These are phyloP conservation scores for Bombus superbus DNA, from an alignment of 1,140 invertebrate genomes.

Conservation along the genomic window DNA sequence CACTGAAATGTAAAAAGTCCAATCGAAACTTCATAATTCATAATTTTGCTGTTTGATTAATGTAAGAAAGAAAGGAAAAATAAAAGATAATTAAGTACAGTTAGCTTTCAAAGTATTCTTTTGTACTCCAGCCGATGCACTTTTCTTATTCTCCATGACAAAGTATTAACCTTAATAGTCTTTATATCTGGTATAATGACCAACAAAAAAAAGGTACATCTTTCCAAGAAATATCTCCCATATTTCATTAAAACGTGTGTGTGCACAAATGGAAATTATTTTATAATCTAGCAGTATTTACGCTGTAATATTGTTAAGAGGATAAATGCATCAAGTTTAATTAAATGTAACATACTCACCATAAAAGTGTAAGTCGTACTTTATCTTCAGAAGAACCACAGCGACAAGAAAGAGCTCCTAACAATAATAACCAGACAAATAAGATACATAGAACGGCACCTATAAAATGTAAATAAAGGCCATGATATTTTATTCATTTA, in stretches of 20 bases:
- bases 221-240: background rate
- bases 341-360: constrained; percentile 58
- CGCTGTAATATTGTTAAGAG: too few relatives aligned
- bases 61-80: background rate
- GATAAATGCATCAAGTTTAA: too few relatives aligned
- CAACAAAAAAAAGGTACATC: background rate
- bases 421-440: constrained; percentile 80
- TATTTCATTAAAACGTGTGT: too few relatives aligned
- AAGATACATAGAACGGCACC: constrained; percentile 79
- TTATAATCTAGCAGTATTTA: too few relatives aligned
- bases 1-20: constrained; percentile 65
- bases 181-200: too few relatives aligned
- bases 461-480: constrained; percentile 62
- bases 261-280: too few relatives aligned
- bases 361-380: constrained; percentile 83
- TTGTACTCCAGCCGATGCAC: too few relatives aligned
- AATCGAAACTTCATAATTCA: background rate
- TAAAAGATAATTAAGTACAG: background rate
- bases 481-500: background rate
- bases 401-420: constrained; percentile 83
- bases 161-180: too few relatives aligned
- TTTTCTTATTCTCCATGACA: too few relatives aligned
- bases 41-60: background rate
- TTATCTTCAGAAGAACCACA: constrained; percentile 83
- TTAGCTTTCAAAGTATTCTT: too few relatives aligned